phyloP scores from a whole-genome alignment of 1,140 invertebrate genomes.

The Drosophila ohnishii region DNA sequence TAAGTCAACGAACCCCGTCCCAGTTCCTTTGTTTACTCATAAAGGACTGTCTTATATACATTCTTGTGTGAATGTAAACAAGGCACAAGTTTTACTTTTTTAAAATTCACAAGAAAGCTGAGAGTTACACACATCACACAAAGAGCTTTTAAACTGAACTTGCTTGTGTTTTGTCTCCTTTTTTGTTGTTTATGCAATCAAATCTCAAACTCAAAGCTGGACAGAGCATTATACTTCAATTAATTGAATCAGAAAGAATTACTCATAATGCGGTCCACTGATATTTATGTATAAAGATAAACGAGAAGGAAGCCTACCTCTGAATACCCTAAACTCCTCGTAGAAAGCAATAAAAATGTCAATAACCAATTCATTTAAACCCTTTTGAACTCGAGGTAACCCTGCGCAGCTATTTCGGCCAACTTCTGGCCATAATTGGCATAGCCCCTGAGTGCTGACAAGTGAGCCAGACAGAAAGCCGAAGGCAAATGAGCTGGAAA shows the following conservation, averaged over 20 bases:
- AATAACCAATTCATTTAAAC: slow-evolving; percentile 23
- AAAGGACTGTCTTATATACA: slow-evolving; percentile 24
- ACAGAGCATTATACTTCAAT: slow-evolving; percentile 46
- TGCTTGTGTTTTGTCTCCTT: not conserved
- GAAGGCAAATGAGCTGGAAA: slow-evolving; percentile 65
- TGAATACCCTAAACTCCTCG: slow-evolving; percentile 1
- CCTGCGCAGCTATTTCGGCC: not conserved
- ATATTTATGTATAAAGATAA: slow-evolving; percentile 17
- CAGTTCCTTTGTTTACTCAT: slow-evolving; percentile 19
- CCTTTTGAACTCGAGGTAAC: not conserved
- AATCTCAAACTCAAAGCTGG: slow-evolving; percentile 40
- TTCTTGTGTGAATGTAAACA: slow-evolving; percentile 29
- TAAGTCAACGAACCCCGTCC: slow-evolving; percentile 31
- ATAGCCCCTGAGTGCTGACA: slow-evolving; percentile 28
- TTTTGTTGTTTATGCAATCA: slow-evolving; percentile 19
- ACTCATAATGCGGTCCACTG: slow-evolving; percentile 36
- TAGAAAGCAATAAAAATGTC: slow-evolving; percentile 7
- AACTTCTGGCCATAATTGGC: slow-evolving; percentile 23
- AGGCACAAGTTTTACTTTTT: slow-evolving; percentile 45
- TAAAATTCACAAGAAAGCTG: slow-evolving; percentile 27
- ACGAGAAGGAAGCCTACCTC: slow-evolving; percentile 9
- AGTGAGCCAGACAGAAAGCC: slow-evolving; percentile 43
- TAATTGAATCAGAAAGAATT: slow-evolving; percentile 67
- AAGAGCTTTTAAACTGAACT: slow-evolving; percentile 41
- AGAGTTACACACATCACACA: slow-evolving; percentile 22